Conservation (phyloP, 1,140 invertebrate genomes). For the Andrena cerasifolii region DNA sequence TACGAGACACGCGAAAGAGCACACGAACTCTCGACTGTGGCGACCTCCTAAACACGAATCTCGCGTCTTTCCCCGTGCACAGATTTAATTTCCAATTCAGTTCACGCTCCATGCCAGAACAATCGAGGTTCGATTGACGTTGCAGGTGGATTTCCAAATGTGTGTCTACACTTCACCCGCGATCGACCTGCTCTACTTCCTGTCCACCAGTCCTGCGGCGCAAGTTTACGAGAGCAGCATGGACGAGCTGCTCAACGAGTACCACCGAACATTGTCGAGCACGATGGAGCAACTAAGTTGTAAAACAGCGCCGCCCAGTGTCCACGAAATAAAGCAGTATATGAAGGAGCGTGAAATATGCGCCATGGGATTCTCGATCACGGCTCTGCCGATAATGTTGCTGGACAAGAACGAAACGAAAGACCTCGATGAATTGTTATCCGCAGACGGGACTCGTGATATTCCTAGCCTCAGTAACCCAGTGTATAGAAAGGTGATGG, state of each 20-base stretch:
- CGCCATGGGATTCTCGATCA: slow-evolving; percentile 69
- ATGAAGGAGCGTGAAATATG: slow-evolving; percentile 68
- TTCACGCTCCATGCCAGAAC: slow-evolving; percentile 14
- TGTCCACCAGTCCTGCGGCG: slow-evolving; percentile 77
- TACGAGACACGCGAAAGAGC: neutral
- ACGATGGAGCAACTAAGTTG: slow-evolving; percentile 77
- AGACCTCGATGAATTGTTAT: slow-evolving; percentile 70
- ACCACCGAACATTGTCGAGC: slow-evolving; percentile 68
- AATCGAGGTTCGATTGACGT: slow-evolving; percentile 45
- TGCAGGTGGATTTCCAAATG: slow-evolving; percentile 84
- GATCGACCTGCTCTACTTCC: slow-evolving; percentile 83
- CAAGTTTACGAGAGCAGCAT: slow-evolving; percentile 69
- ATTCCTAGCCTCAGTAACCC: slow-evolving; percentile 56
- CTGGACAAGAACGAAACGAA: slow-evolving; percentile 62
- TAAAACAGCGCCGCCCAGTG: slow-evolving; percentile 75
- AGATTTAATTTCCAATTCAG: slow-evolving; percentile 73
- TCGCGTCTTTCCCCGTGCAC: slow-evolving; percentile 28
- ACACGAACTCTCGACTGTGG: slow-evolving; percentile 41
- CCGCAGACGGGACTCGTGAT: slow-evolving; percentile 28
- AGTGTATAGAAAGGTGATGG: slow-evolving; percentile 58
- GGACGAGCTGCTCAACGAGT: slow-evolving; percentile 78
- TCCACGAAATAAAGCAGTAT: slow-evolving; percentile 72
- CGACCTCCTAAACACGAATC: slow-evolving; percentile 71
- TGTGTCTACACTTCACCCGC: slow-evolving; percentile 79
- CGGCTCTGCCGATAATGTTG: slow-evolving; percentile 69